Evolutionary conservation across 2,888 invertebrate genomes (phyloP), one percentile per base, ranked within the genome.

Genomic region (Heterodera filipjevi): DNA sequence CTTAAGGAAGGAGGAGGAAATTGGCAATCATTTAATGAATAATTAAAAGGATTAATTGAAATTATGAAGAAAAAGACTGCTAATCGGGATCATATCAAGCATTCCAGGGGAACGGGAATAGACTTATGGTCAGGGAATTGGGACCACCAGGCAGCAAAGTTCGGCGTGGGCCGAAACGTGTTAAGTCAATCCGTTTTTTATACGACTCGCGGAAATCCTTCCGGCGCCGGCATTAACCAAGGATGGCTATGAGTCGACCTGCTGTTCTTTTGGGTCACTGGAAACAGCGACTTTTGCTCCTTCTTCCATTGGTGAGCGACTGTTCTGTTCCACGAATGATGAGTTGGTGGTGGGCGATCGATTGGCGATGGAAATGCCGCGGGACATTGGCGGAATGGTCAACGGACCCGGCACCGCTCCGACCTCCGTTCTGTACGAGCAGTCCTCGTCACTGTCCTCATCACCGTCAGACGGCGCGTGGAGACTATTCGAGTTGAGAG

Each of bases 371-470:
- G 27, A 10, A 22, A 22, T 22, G 27, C n/a, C 59, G 59, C 27
- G 2, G 27, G 27, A 10, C n/a, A 59, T 0, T 22, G 59, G 22
- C 59, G 59, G 59, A 59, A 59, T 59, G n/a, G 68, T 68, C 68
- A 68, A 16, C 16, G 68, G 68, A 16, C 32, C 68, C 14, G 68
- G 68, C 35, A 27, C 68, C 35, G 68, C 33, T 8, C 68, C 68
- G 16, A 33, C 33, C 19, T 68, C 68, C 32, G 68, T 68, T 35
- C 68, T 68, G 35, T 68, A 68, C 5, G 68, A 68, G 16, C 68
- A 68, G 32, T 68, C 68, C 27, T 68, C 68, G 68, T 68, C 66
- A 32, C 27, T 30, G 32, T 66, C 64, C 64, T 12, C 66, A 12
- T 10, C 68, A 33, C 30, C 68, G 16, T 68, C 68, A 10, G 68